These are phyloP conservation scores for Diorhabda elongata DNA, from an alignment of 1,140 invertebrate species.

Conservation along the genomic window DNA sequence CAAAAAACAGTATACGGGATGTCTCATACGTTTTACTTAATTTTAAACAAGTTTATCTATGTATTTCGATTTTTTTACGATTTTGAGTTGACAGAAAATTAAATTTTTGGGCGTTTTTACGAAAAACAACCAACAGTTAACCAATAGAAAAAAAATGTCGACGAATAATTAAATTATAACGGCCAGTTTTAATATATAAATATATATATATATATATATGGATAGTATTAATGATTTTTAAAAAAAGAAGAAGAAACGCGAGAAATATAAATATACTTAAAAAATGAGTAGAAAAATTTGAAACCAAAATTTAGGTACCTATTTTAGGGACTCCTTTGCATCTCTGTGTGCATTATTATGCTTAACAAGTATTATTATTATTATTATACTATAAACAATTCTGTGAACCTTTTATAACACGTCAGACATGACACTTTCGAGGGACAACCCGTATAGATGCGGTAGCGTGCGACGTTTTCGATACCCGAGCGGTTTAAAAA, in stretches of 20 bases:
- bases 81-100: no score
- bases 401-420: constrained; percentile 40
- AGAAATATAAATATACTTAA: constrained; percentile 25
- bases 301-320: constrained; percentile 44
- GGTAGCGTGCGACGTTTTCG: not conserved
- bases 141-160: not conserved
- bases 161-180: constrained; percentile 11
- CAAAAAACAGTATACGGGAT: no score
- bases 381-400: constrained; percentile 37
- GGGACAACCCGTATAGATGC: not conserved
- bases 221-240: no score
- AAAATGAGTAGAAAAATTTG: constrained; percentile 33
- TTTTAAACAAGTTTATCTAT: no score
- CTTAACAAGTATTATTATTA: constrained; percentile 38
- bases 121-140: not conserved
- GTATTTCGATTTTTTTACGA: no score
- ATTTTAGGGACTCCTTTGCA: constrained; percentile 37
- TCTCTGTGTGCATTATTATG: constrained; percentile 40
- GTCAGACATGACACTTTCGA: constrained; percentile 23
- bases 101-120: no score
- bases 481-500: not conserved
- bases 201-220: constrained; percentile 5
- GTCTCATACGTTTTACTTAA: no score
- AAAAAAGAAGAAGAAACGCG: not conserved
- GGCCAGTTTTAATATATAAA: constrained; percentile 37